A percentile compares a stretch with the other conserved stretches of the same genome.
These are phyloP conservation scores for Drosophila rhopaloa DNA, from an alignment of 1,140 invertebrate species.

Conservation along the genomic window DNA sequence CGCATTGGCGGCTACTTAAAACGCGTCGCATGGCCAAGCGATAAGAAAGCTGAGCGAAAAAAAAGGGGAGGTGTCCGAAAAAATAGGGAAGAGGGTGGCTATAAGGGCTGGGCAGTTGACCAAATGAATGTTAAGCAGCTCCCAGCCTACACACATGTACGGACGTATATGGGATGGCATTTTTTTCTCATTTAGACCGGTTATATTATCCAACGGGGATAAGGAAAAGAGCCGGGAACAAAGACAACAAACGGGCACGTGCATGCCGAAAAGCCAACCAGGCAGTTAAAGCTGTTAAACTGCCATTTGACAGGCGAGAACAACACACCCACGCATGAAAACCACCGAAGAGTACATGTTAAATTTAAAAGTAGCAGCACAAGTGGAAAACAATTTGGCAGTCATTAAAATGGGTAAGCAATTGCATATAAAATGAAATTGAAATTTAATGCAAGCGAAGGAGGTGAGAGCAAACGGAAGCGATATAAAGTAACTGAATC, in stretches of 20 bases:
- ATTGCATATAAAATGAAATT: conserved; percentile 56
- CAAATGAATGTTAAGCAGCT: conserved; percentile 78
- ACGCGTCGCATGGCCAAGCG: conserved; percentile 76
- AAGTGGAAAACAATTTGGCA: conserved; percentile 54
- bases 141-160: conserved; percentile 29
- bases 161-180: conserved; percentile 6
- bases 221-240: conserved; percentile 14
- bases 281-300: conserved; percentile 59
- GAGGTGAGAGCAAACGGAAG: not conserved
- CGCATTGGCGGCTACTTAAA: conserved; percentile 81
- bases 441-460: conserved; percentile 27
- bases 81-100: not conserved
- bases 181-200: conserved; percentile 40
- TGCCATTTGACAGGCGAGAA: conserved; percentile 67
- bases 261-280: conserved; percentile 34
- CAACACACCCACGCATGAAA: conserved; percentile 11
- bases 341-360: conserved; percentile 31
- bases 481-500: conserved; percentile 28
- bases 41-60: conserved; percentile 50
- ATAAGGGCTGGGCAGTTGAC: conserved; percentile 47
- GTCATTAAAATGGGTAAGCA: conserved; percentile 59
- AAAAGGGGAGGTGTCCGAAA: conserved; percentile 6
- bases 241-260: conserved; percentile 55
- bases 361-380: conserved; percentile 40
- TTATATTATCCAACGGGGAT: conserved; percentile 45